Evolutionary conservation across 1,140 invertebrate species (phyloP).

Genomic region (Orchestia grillus): DNA sequence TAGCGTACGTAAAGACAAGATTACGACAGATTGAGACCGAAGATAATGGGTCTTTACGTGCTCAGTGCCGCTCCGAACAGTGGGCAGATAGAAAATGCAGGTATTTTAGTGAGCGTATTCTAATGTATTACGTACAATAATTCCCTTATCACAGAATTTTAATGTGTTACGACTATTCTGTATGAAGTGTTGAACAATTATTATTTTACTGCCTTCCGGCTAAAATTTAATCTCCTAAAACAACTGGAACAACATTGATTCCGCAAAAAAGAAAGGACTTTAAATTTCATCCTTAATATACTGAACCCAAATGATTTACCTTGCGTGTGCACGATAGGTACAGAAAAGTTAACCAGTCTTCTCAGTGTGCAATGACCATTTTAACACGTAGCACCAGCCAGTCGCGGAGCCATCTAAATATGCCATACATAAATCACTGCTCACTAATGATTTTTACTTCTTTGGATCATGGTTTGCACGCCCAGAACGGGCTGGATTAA

Average conservation of each 20-base stretch:
- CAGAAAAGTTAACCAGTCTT: too few species aligned
- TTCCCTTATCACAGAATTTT: not conserved
- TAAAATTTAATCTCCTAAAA: not conserved
- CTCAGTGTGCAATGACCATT: too few species aligned
- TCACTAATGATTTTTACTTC: too few species aligned
- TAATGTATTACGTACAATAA: not conserved
- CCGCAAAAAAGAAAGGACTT: too few species aligned
- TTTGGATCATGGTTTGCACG: too few species aligned
- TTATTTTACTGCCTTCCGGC: not conserved
- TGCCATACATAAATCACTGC: too few species aligned
- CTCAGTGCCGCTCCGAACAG: not conserved
- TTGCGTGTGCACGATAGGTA: not conserved
- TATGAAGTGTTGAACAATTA: not conserved
- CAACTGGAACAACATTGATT: not conserved
- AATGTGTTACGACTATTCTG: not conserved
- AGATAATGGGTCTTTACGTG: not conserved
- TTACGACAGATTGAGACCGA: not conserved
- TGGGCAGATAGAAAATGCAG: not conserved
- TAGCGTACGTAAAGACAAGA: constrained; percentile 7
- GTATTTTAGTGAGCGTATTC: not conserved
- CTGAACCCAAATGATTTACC: not conserved
- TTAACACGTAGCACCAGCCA: too few species aligned
- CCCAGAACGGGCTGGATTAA: too few species aligned
- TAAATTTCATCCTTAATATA: not conserved
- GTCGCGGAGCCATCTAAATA: too few species aligned